Evolutionary conservation across 2,888 invertebrate genomes (phyloP), one percentile per base, ranked within the genome.

Genomic region (Orthosia incerta): DNA sequence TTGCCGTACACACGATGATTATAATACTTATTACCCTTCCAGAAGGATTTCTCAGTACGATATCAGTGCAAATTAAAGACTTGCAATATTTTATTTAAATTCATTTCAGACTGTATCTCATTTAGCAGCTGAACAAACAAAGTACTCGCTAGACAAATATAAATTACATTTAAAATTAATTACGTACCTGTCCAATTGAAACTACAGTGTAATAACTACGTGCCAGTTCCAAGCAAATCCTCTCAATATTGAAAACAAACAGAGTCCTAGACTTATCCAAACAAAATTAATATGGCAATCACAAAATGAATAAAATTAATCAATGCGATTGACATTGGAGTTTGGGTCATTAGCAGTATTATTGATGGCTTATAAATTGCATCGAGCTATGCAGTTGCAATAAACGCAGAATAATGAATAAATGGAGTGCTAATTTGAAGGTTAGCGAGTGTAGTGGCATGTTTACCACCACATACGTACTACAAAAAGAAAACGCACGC

Each of bases 351-450:
- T 89, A 91, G 84, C 73, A 75, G 39, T 74, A 61, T 88, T 89
- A 90, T 91, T 90, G 89, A 91, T 91, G 88, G 87, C 83, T 78
- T 85, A 86, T 87, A 87, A 88, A 90, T 91, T 90, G 88, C 87
- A 87, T 84, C 74, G 82, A 80, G 69, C 53, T 70, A 59, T 71
- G 84, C 48, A 66, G 67, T 59, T 72, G 68, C 55, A 64, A 61
- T 20, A 31, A 51, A 0, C 12, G 20, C 18, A 31, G 80, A 80
- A 4, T 75, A 70, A 1, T 57, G n/a, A 0, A 9, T 7, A 20
- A 59, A 76, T 80, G 69, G 63, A 83, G 31, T 26, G 31, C 0
- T 57, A 18, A 48, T 26, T 15, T 39, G n/a, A n/a, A 69, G 12
- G 26, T 13, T 39, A 7, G 2, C 2, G 13, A 50, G 2, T 64